These are phyloP conservation scores for Porphyrio hochstetteri DNA, from an alignment of 2,113 vertebrate species.

Conservation along the genomic window DNA sequence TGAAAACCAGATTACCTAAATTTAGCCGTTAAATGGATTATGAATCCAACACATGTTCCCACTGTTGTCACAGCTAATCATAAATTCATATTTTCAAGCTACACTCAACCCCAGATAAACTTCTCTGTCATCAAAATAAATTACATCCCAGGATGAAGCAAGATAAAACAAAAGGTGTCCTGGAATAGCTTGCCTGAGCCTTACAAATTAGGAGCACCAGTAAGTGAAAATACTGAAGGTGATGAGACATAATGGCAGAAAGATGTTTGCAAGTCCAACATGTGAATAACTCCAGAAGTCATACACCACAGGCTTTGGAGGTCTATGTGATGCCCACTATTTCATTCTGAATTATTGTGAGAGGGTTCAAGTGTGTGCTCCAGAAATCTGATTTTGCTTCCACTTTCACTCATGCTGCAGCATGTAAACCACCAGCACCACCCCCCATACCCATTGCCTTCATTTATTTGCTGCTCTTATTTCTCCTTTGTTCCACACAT, in stretches of 20 bases:
- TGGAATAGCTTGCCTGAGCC: background rate
- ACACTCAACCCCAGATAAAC: conserved; percentile 13
- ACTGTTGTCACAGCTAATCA: conserved; percentile 44
- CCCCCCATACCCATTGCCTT: background rate
- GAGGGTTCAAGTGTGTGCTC: background rate
- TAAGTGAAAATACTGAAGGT: background rate
- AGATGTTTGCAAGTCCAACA: background rate
- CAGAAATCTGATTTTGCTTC: background rate
- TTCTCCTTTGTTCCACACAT: conserved; percentile 2
- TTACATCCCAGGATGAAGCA: background rate
- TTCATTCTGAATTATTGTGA: background rate
- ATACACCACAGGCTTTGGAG: background rate
- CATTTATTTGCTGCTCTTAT: background rate
- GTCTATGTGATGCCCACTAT: background rate
- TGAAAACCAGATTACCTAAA: conserved; percentile 60
- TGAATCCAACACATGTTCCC: conserved; percentile 41
- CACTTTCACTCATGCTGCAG: background rate
- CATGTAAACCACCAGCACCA: background rate
- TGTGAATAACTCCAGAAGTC: background rate
- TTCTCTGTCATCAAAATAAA: background rate
- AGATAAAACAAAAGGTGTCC: background rate
- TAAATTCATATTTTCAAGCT: conserved; percentile 31
- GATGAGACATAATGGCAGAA: background rate
- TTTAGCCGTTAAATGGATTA: conserved; percentile 65
- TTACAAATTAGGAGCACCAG: fast-evolving